Conservation (phyloP, 2,113 vertebrate species). For the Bucco capensis region DNA sequence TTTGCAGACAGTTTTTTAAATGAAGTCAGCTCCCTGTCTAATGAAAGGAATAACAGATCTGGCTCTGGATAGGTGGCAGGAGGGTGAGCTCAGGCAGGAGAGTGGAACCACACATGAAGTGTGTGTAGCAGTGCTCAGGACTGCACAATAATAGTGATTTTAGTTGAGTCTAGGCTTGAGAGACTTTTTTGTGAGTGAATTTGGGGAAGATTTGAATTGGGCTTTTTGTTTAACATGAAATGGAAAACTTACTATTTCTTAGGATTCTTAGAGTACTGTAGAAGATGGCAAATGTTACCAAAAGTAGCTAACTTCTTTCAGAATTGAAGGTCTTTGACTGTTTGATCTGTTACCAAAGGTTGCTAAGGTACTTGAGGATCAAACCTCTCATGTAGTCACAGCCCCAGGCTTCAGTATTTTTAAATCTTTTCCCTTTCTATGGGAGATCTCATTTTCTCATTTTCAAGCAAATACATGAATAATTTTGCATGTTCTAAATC, state of each 20-base stretch:
- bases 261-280: background rate
- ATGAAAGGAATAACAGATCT: background rate
- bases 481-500: background rate
- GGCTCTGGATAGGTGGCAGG: background rate
- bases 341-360: background rate
- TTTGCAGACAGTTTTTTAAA: background rate
- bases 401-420: background rate
- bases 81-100: background rate
- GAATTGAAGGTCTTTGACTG: background rate
- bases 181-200: background rate
- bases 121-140: background rate
- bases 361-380: background rate
- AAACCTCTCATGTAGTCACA: background rate
- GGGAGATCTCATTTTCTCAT: background rate
- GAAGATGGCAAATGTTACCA: background rate
- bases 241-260: background rate
- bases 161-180: background rate
- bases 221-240: background rate
- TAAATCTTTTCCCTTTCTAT: background rate
- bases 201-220: background rate
- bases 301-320: background rate
- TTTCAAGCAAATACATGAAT: background rate
- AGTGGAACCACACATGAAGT: background rate
- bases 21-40: background rate
- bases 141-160: background rate